Evolutionary conservation across 2,888 invertebrate species (phyloP), one percentile per base, ranked within the genome.

Genomic region (Hirtodrosophila alboralis): DNA sequence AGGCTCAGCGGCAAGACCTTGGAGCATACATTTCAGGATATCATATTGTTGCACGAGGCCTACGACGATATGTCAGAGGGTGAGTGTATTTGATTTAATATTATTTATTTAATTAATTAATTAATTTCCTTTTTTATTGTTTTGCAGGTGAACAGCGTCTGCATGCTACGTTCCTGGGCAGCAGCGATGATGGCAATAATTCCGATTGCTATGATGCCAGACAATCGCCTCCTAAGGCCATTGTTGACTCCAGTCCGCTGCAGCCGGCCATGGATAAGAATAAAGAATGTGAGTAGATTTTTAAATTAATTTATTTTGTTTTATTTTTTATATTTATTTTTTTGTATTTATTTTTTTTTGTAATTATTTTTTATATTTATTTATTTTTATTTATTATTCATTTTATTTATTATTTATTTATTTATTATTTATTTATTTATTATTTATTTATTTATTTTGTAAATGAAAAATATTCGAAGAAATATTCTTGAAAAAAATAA

Each of bases 261-360:
- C 96, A 96, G 89, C 95, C 96, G 86, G 94, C 96, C 89, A 96
- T 98, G 95, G 97, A 97, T 91, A 97, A 96, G 91, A 98, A 98
- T 91, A 98, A 98, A 93, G 97, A 98, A 94, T 97, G 98, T 98
- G 91, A 96, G 97, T 95, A 27, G n/a, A 40, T 1, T 8, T 30
- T 21, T 7, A 10, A 2, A 4, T n/a, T n/a, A n/a, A n/a, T n/a
- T n/a, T n/a, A n/a, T n/a, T n/a, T n/a, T n/a, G n/a, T n/a, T n/a
- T n/a, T n/a, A n/a, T n/a, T n/a, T n/a, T n/a, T n/a, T n/a, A n/a
- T n/a, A n/a, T n/a, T n/a, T n/a, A n/a, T n/a, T n/a, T n/a, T n/a
- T n/a, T n/a, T n/a, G n/a, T n/a, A n/a, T n/a, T n/a, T n/a, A n/a
- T n/a, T n/a, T n/a, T n/a, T n/a, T n/a, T n/a, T n/a, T n/a, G n/a